Conservation (phyloP, 1,140 invertebrate genomes). For the Atta texana region DNA sequence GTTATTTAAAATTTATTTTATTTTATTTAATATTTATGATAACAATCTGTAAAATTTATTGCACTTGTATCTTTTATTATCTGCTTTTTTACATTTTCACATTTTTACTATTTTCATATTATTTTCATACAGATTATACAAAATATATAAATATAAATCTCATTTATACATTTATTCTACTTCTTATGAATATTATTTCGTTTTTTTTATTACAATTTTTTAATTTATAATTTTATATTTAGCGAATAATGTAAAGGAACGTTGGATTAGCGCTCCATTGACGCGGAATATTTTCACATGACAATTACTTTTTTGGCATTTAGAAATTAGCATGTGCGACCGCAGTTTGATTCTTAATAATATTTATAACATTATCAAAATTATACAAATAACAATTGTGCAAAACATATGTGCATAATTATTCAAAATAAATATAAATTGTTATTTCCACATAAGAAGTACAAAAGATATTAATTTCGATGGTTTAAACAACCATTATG, state of each 20-base stretch:
- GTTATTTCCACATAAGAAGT: neutral
- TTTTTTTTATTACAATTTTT: neutral
- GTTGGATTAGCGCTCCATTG: neutral
- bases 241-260: neutral
- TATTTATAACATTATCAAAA: neutral
- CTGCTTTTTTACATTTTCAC: neutral
- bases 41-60: neutral
- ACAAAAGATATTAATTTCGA: conserved; percentile 1
- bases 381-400: neutral
- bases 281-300: neutral
- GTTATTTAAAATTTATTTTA: conserved; percentile 6
- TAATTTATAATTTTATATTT: neutral
- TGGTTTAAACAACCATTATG: neutral
- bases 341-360: neutral
- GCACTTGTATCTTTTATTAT: conserved; percentile 7
- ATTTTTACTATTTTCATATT: neutral
- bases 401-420: neutral
- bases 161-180: conserved; percentile 10
- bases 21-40: neutral
- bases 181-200: neutral
- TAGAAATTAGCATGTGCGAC: neutral
- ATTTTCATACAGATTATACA: neutral
- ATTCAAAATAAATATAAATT: conserved; percentile 36
- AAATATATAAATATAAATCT: conserved; percentile 49
- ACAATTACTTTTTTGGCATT: neutral